phyloP scores from a whole-genome alignment of 2,113 vertebrate species.

The Corvus cornix region DNA sequence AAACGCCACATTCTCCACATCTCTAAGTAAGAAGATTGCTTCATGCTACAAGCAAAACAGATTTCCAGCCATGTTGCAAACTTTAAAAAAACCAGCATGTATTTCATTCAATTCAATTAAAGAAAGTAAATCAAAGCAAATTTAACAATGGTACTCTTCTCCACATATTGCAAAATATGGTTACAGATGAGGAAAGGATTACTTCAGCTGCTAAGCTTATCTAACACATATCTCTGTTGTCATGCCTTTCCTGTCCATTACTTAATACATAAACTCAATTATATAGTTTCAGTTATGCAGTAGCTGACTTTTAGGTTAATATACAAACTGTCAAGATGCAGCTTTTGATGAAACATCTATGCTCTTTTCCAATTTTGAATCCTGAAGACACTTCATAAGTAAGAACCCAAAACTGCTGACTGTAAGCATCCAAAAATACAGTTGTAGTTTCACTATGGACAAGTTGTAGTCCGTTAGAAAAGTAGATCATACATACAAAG shows the following conservation, averaged over 20 bases:
- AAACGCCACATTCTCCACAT: conserved; percentile 13
- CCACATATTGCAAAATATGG: conserved; percentile 60
- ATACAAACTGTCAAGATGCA: conserved; percentile 65
- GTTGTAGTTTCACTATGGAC: conserved; percentile 76
- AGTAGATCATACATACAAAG: conserved; percentile 86
- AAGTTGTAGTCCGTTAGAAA: conserved; percentile 81
- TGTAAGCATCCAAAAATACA: conserved; percentile 82
- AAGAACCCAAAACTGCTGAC: conserved; percentile 67
- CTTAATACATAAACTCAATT: conserved; percentile 47
- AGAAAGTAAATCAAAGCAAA: conserved; percentile 51
- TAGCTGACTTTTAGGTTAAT: conserved; percentile 58
- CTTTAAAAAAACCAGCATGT: conserved; percentile 14
- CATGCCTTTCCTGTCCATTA: conserved; percentile 62
- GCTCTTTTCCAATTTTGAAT: conserved; percentile 63
- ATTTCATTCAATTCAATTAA: conserved; percentile 1
- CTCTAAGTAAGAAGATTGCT: conserved; percentile 17
- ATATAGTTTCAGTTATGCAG: conserved; percentile 54
- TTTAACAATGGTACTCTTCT: conserved; percentile 66
- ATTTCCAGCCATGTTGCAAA: conserved; percentile 17
- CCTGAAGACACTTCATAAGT: conserved; percentile 72
- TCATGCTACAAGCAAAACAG: conserved; percentile 62
- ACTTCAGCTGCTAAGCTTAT: conserved; percentile 63
- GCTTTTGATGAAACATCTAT: conserved; percentile 64
- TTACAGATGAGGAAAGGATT: conserved; percentile 55
- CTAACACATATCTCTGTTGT: conserved; percentile 15